These are phyloP conservation scores for Lasaia peninsularis DNA, from an alignment of 1,140 invertebrate species.

Conservation along the genomic window DNA sequence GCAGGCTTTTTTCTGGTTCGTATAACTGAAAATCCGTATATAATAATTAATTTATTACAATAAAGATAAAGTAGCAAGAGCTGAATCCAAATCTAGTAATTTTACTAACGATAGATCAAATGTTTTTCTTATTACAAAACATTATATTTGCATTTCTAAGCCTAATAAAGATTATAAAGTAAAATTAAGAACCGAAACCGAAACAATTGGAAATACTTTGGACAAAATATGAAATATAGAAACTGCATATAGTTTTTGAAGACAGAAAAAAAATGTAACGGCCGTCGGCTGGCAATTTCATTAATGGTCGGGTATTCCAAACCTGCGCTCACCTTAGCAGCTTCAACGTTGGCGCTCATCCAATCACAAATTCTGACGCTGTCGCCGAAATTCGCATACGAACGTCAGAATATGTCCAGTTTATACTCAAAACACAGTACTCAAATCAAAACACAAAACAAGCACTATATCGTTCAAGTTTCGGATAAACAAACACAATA, in stretches of 20 bases:
- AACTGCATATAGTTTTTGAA: neutral
- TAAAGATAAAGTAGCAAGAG: too few species aligned
- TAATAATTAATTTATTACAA: too few species aligned
- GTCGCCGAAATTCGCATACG: conserved; percentile 6
- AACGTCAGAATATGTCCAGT: conserved; percentile 31
- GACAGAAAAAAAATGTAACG: neutral
- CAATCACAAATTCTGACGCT: conserved; percentile 12
- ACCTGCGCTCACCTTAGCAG: conserved; percentile 9
- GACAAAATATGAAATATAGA: neutral
- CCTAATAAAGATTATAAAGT: too few species aligned
- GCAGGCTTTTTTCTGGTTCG: too few species aligned
- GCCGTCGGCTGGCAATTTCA: conserved; percentile 4
- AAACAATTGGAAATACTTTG: too few species aligned
- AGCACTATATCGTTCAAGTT: conserved; percentile 37
- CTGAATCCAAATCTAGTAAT: too few species aligned
- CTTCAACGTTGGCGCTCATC: conserved; percentile 10
- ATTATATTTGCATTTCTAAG: too few species aligned
- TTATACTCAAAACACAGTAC: conserved; percentile 50
- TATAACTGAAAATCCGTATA: too few species aligned
- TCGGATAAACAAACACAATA: conserved; percentile 44
- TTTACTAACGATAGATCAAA: too few species aligned
- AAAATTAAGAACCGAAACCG: neutral
- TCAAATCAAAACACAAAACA: conserved; percentile 45
- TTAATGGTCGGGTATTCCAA: neutral
- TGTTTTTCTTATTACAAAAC: too few species aligned